Percentiles rank a stretch among this genome's conserved stretches.
These are phyloP conservation scores for Phalloptychus januarius DNA, from an alignment of 2,797 vertebrate species.

Conservation along the genomic window DNA sequence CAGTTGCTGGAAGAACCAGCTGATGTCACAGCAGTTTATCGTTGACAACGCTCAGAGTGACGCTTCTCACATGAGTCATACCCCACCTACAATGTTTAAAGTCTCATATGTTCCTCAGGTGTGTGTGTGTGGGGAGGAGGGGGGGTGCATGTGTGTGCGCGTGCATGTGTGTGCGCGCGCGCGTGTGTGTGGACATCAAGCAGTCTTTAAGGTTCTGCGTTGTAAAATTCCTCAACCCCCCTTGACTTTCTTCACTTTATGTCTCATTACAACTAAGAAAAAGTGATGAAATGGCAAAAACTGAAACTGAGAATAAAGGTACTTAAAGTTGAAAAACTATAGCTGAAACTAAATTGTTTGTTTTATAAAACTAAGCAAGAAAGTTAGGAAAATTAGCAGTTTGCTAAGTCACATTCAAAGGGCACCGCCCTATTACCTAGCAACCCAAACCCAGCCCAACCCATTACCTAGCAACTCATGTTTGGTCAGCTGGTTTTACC, in stretches of 20 bases:
- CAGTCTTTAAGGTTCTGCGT: not conserved
- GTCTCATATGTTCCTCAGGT: conserved; percentile 35
- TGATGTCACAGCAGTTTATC: conserved; percentile 46
- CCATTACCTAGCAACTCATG: too few species aligned
- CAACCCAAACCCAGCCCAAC: too few species aligned
- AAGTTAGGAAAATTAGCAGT: too few species aligned
- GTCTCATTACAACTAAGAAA: not conserved
- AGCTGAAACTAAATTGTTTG: too few species aligned
- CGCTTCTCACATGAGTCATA: conserved; percentile 51
- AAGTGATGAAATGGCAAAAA: too few species aligned
- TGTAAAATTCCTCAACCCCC: not conserved
- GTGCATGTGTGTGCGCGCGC: not conserved
- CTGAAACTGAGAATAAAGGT: too few species aligned
- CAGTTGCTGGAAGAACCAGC: conserved; percentile 30
- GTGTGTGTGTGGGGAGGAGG: conserved; percentile 12
- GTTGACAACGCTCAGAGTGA: conserved; percentile 40
- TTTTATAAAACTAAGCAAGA: too few species aligned
- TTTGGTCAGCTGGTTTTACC: too few species aligned
- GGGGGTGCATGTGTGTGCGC: conserved; percentile 10
- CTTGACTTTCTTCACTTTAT: not conserved
- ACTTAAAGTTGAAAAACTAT: too few species aligned
- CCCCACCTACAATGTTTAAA: conserved; percentile 29
- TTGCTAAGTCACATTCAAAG: too few species aligned
- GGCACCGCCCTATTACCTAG: too few species aligned
- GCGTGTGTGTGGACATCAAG: conserved; percentile 3